Base-by-base conservation (phyloP, 92 coral and sea anemone genomes). In the Palythoa caribaeorum region DNA sequence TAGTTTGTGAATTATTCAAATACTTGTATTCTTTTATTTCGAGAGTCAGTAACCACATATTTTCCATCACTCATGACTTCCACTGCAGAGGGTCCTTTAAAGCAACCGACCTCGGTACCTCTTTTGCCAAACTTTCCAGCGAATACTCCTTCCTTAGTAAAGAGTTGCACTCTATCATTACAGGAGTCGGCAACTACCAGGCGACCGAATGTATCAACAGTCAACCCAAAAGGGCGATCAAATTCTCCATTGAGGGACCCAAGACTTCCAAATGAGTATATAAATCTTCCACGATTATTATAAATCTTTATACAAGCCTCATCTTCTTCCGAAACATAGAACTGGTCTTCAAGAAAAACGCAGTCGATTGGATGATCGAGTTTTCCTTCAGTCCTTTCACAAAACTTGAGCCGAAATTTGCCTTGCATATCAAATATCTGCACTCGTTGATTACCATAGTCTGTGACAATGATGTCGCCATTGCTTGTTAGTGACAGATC, bases 1-100 rank as follows among this genome's bases (percentile, higher is more conserved):
- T 35, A 10, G 52, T 73, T 17, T 39, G 1, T 80, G 3, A n/a
- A 2, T 68, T 52, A 81, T 66, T 81, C 60, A 51, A 81, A 81
- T 2, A 81, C 86, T 70, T 81, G 86, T n/a, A 81, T 81, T 28
- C 86, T 59, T 81, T 68, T 81, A 28, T 81, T 81, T 81, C 86
- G 76, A 28, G 74, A 81, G 66, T 81, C 86, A 13, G 76, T 36
- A 50, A 81, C 76, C 35, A 81, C 86, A 36, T 81, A 81, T 81
- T 81, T 81, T 66, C 86, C 86, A 66, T 66, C 86, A 63, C 9
- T 66, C 59, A 66, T 65, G 76, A 81, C 86, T 14, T 81, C 86
- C 15, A 81, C 38, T 2, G 76, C 39, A 17, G 86, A 81, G 19
- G 86, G 86, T 12, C 86, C 86, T 66, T 81, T 81, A 21, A 81